Evolutionary conservation across 1,140 invertebrate genomes (phyloP).

Genomic region (Procambarus virginalis): DNA sequence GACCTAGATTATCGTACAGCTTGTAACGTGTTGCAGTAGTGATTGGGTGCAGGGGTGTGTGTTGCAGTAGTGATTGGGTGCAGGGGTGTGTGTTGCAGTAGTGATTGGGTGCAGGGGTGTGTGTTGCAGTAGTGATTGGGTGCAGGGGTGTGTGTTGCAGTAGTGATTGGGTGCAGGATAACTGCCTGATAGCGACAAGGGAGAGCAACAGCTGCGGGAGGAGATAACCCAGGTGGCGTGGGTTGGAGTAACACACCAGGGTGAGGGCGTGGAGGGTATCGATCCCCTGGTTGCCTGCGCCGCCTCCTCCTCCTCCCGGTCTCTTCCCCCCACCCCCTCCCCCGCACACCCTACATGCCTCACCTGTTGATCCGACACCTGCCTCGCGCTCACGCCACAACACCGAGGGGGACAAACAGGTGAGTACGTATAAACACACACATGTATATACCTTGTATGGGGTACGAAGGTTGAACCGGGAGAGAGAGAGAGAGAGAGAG

Average conservation of each 20-base stretch:
- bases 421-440: neutral
- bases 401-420: neutral
- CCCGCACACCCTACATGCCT: neutral
- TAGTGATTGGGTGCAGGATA: too few species aligned
- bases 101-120: too few species aligned
- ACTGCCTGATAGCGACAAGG: neutral
- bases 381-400: slow-evolving; percentile 2
- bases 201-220: neutral
- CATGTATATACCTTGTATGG: neutral
- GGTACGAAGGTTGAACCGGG: neutral
- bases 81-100: too few species aligned
- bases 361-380: slow-evolving; percentile 12
- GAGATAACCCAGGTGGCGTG: neutral
- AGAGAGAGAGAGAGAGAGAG: too few species aligned
- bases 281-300: neutral
- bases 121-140: too few species aligned
- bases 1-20: too few species aligned
- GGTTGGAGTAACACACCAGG: neutral
- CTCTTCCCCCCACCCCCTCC: too few species aligned
- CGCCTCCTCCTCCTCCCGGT: neutral
- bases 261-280: slow-evolving; percentile 10
- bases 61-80: too few species aligned
- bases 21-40: too few species aligned
- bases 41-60: too few species aligned
- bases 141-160: too few species aligned